Percentiles rank a stretch among this genome's conserved stretches.
Evolutionary conservation across 2,888 invertebrate genomes (phyloP).

Genomic region (Campopleginae sp.): DNA sequence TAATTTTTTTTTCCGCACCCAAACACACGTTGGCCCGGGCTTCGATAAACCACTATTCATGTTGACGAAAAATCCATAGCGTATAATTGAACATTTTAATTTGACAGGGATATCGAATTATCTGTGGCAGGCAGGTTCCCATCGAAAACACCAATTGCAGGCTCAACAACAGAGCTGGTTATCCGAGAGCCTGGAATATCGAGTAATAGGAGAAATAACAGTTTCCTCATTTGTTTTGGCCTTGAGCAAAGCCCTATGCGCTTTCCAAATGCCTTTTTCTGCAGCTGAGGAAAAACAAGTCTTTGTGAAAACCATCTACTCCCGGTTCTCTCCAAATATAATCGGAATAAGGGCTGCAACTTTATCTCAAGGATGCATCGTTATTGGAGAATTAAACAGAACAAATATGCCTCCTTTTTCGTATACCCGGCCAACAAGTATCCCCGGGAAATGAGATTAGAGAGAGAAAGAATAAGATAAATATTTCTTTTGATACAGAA

Average conservation of each 20-base stretch:
- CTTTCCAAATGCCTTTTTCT: not conserved
- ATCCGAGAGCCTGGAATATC: not conserved
- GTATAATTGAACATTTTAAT: not conserved
- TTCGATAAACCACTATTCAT: not conserved
- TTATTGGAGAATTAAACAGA: conserved; percentile 45
- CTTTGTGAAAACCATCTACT: not conserved
- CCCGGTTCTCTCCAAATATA: conserved; percentile 13
- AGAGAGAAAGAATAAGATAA: conserved; percentile 11
- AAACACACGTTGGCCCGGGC: not conserved
- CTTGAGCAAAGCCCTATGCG: not conserved
- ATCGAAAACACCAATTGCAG: not conserved
- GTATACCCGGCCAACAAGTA: not conserved
- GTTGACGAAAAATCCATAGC: not conserved
- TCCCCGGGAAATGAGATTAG: conserved; percentile 17
- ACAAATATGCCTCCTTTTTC: conserved; percentile 6
- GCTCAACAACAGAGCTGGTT: not conserved
- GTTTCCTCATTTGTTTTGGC: not conserved
- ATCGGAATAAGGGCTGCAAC: conserved; percentile 30
- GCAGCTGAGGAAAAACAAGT: not conserved
- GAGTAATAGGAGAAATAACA: not conserved
- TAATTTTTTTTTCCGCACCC: not conserved
- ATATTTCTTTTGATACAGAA: conserved; percentile 4
- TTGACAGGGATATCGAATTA: not conserved
- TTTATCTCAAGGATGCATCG: conserved; percentile 41
- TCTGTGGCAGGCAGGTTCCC: not conserved